Percentiles rank a stretch among this genome's conserved stretches.
These are phyloP conservation scores for Pyrrhosoma nymphula DNA, from an alignment of 2,888 invertebrate species.

Conservation along the genomic window DNA sequence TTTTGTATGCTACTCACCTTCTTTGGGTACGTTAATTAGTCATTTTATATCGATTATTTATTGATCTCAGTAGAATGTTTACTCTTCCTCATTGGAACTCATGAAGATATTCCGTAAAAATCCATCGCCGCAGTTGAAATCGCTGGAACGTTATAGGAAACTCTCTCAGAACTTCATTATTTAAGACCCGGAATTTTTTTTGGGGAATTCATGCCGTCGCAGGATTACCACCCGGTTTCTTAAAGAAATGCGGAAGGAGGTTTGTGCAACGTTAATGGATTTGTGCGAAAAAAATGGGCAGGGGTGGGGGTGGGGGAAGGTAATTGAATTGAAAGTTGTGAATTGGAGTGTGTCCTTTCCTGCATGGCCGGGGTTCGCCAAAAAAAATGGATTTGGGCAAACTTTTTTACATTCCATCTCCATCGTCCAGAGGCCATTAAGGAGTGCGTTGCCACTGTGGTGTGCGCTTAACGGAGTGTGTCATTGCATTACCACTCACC, in stretches of 20 bases:
- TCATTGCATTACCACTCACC: slow-evolving; percentile 60
- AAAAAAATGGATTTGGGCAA: not conserved
- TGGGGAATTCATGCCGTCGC: not conserved
- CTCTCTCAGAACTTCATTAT: not conserved
- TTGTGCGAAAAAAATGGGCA: not conserved
- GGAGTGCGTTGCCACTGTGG: not conserved
- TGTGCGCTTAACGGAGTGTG: slow-evolving; percentile 45
- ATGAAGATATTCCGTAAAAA: too few species aligned
- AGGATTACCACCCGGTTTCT: not conserved
- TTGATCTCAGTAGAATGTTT: too few species aligned
- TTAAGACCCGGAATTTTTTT: not conserved
- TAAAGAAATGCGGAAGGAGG: not conserved
- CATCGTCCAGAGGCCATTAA: not conserved
- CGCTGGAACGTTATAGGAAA: too few species aligned
- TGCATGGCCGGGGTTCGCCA: not conserved
- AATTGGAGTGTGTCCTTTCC: slow-evolving; percentile 50
- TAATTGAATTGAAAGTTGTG: slow-evolving; percentile 40
- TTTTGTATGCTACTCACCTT: too few species aligned
- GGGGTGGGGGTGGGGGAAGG: not conserved
- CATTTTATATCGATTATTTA: too few species aligned
- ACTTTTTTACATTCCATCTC: not conserved
- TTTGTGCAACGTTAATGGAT: not conserved
- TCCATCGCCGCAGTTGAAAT: too few species aligned
- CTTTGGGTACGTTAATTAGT: too few species aligned
- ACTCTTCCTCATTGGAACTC: too few species aligned